Conservation (phyloP, 2,888 invertebrate species). For the Geophilus truncorum region DNA sequence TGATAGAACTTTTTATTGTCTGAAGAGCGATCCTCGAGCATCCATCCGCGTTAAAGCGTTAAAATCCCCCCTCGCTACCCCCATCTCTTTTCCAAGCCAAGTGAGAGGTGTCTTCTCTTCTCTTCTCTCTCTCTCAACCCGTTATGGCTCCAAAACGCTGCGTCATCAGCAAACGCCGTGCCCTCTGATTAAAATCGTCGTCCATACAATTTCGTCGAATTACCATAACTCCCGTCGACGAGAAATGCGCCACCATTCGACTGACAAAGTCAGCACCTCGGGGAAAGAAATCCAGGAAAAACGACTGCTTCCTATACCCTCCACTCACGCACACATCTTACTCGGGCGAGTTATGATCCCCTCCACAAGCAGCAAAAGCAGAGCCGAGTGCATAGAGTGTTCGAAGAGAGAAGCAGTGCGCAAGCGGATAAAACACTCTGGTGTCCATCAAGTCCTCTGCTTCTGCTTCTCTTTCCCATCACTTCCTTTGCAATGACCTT, state of each 20-base stretch:
- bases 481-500: slow-evolving; percentile 11
- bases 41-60: slow-evolving; percentile 18
- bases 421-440: neutral
- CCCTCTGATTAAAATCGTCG: slow-evolving; percentile 27
- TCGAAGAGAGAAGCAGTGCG: neutral
- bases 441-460: slow-evolving; percentile 7
- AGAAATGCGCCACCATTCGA: slow-evolving; percentile 15
- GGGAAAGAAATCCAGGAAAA: slow-evolving; percentile 18
- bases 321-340: slow-evolving; percentile 16
- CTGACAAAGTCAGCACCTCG: slow-evolving; percentile 27
- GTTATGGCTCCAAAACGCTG: slow-evolving; percentile 15
- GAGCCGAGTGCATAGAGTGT: neutral
- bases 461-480: slow-evolving; percentile 6
- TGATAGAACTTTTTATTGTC: slow-evolving; percentile 25
- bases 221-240: slow-evolving; percentile 21
- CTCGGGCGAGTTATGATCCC: neutral
- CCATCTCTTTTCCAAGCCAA: neutral
- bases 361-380: slow-evolving; percentile 4
- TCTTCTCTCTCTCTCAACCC: too few species aligned
- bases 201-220: slow-evolving; percentile 24
- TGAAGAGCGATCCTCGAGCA: slow-evolving; percentile 22
- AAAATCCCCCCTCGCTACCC: neutral
- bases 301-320: neutral
- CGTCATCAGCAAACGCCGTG: slow-evolving; percentile 21
- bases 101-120: slow-evolving; percentile 18